Conservation (phyloP, 2,888 invertebrate species). For the Drosophila algonquin region DNA sequence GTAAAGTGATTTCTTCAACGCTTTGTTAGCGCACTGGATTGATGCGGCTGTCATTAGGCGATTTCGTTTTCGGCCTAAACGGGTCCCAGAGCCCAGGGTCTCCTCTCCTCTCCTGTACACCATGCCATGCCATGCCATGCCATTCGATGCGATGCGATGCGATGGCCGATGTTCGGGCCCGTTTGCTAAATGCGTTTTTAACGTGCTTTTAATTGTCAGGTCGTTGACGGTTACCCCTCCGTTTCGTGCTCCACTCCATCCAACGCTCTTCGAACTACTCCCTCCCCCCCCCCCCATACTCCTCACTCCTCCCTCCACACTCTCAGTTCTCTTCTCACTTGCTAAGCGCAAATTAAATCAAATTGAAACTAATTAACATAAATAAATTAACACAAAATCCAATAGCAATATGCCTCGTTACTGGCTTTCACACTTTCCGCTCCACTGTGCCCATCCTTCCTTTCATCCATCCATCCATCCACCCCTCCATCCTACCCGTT, state of each 20-base stretch:
- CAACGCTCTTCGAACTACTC: neutral
- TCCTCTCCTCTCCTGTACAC: neutral
- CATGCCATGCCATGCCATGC: too few relatives aligned
- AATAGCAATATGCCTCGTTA: conserved; percentile 76
- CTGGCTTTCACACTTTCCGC: conserved; percentile 74
- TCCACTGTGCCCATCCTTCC: conserved; percentile 53
- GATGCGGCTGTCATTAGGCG: conserved; percentile 79
- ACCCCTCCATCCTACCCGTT: neutral
- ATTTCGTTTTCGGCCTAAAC: conserved; percentile 72
- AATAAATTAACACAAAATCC: conserved; percentile 78
- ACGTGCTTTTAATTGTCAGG: conserved; percentile 82
- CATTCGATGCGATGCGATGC: too few relatives aligned
- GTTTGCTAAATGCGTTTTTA: conserved; percentile 81
- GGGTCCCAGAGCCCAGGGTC: conserved; percentile 45
- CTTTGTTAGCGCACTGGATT: conserved; percentile 82
- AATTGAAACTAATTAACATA: conserved; percentile 79
- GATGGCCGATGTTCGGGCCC: conserved; percentile 8
- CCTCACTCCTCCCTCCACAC: neutral
- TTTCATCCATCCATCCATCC: neutral
- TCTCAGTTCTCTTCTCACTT: conserved; percentile 29
- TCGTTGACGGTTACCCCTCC: conserved; percentile 32
- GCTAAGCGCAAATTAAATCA: conserved; percentile 70
- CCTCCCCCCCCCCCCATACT: neutral
- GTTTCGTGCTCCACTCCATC: conserved; percentile 7
- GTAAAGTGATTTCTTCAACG: conserved; percentile 83